Percentiles rank a stretch among this genome's conserved stretches.
phyloP scores from a whole-genome alignment of 2,888 invertebrate genomes.

The Nephrotoma guestfalica region DNA sequence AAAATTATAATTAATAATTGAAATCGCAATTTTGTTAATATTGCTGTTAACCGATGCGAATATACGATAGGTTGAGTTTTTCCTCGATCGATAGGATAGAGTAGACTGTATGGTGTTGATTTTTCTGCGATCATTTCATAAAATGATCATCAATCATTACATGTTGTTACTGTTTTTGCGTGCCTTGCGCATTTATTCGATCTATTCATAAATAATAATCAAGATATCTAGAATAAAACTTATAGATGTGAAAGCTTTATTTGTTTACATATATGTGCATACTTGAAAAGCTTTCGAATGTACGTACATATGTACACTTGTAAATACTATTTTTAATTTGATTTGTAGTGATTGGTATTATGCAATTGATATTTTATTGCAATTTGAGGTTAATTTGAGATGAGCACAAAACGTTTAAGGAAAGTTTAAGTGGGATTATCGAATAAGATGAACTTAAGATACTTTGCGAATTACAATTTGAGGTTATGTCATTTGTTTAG shows the following conservation, averaged over 20 bases:
- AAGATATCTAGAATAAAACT: not conserved
- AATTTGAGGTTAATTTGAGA: not conserved
- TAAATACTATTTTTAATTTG: not conserved
- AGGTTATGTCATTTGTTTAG: not conserved
- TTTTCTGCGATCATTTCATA: not conserved
- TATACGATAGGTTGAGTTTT: not conserved
- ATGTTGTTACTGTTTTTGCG: not conserved
- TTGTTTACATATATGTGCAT: not conserved
- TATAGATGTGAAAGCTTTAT: not conserved
- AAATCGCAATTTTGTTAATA: not conserved
- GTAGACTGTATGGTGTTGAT: not conserved
- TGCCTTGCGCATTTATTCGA: not conserved
- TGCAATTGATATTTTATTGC: not conserved
- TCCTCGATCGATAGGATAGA: not conserved
- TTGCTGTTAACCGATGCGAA: not conserved
- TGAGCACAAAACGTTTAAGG: not conserved
- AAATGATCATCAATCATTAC: not conserved
- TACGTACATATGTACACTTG: not conserved
- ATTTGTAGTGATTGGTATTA: not conserved
- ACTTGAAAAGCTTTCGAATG: not conserved
- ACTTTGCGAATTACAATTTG: not conserved
- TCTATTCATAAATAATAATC: not conserved
- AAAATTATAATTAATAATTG: not conserved
- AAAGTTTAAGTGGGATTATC: not conserved
- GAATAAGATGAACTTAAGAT: not conserved